phyloP scores from a whole-genome alignment of 2,888 invertebrate genomes.

The Helobdella robusta region DNA sequence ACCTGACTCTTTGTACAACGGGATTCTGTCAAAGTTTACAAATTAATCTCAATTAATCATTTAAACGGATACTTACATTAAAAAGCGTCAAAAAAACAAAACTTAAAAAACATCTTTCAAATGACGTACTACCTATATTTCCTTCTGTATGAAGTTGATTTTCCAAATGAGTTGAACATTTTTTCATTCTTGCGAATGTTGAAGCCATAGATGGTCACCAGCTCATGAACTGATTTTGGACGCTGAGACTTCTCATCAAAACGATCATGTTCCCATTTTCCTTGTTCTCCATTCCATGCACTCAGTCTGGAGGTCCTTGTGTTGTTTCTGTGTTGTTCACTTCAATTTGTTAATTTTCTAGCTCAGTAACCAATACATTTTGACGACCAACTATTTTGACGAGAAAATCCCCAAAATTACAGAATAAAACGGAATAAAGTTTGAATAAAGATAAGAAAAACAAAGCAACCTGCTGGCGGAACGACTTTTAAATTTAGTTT shows the following conservation, averaged over 20 bases:
- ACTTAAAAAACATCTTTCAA: neutral
- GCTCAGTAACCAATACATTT: no score
- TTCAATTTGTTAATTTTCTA: no score
- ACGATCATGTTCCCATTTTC: conserved; percentile 76
- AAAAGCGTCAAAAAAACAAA: neutral
- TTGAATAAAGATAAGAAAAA: neutral
- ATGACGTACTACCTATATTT: neutral
- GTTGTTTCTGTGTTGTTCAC: no score
- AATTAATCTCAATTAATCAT: neutral
- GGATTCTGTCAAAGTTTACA: neutral
- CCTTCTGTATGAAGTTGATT: neutral
- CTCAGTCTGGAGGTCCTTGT: no score
- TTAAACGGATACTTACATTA: neutral
- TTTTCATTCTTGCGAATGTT: conserved; percentile 62
- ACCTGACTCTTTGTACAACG: neutral
- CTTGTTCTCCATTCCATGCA: conserved; percentile 52
- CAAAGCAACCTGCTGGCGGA: no score
- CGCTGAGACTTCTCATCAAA: conserved; percentile 70
- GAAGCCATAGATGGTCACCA: conserved; percentile 78
- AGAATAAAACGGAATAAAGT: neutral
- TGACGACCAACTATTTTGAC: no score
- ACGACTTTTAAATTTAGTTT: no score
- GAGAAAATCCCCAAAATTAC: neutral
- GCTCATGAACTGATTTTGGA: conserved; percentile 74
- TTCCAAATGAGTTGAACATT: neutral